Percentiles rank a stretch among this genome's conserved stretches.
These are phyloP conservation scores for Rhingia campestris DNA, from an alignment of 2,888 invertebrate genomes.

Conservation along the genomic window DNA sequence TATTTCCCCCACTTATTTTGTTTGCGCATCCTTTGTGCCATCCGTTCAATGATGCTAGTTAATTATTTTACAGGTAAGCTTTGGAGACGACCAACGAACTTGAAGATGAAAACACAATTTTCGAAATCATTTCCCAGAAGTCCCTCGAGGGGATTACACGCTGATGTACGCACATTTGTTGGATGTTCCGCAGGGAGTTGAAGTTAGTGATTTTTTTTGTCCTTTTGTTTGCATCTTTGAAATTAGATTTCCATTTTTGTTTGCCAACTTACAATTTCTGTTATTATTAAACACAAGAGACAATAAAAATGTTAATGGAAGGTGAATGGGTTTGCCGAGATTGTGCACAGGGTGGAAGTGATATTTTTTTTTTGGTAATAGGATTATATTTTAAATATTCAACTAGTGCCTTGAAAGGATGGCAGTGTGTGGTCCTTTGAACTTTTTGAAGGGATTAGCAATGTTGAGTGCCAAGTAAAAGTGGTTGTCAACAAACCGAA, in stretches of 20 bases:
- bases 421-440: no score
- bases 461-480: no score
- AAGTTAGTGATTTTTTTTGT: conserved; percentile 7
- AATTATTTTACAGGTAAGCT: conserved; percentile 69
- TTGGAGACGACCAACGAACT: conserved; percentile 35
- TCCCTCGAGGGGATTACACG: conserved; percentile 4
- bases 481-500: no score
- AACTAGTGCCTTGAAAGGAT: no score
- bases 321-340: conserved; percentile 1
- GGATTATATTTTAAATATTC: not conserved
- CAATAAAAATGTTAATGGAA: not conserved
- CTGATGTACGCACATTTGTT: conserved; percentile 53
- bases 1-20: conserved; percentile 12
- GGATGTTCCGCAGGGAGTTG: conserved; percentile 47
- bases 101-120: conserved; percentile 63
- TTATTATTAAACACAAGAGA: conserved; percentile 19
- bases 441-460: no score
- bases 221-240: not conserved
- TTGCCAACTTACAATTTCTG: conserved; percentile 15
- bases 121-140: conserved; percentile 37
- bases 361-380: not conserved
- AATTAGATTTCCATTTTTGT: conserved; percentile 34
- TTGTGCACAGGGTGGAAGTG: conserved; percentile 11
- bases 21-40: conserved; percentile 41
- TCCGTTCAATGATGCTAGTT: conserved; percentile 64